Evolutionary conservation across 2,888 invertebrate genomes (phyloP).

Genomic region (Tetanocera ferruginea): DNA sequence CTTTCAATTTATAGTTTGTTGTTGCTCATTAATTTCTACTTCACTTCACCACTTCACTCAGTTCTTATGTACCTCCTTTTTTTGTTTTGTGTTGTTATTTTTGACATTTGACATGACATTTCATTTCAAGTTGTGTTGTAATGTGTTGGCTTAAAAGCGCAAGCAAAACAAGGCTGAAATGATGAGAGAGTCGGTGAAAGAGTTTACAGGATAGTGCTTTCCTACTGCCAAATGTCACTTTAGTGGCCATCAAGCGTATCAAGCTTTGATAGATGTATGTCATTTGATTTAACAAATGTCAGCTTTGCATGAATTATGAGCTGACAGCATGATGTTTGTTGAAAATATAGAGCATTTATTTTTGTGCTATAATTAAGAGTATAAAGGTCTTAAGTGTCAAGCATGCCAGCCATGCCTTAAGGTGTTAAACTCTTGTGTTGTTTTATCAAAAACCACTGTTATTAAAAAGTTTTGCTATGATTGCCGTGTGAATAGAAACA

Average conservation of each 20-base stretch:
- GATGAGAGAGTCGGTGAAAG: not conserved
- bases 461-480: too few species aligned
- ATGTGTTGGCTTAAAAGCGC: not conserved
- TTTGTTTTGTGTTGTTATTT: not conserved
- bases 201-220: not conserved
- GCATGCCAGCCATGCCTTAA: too few species aligned
- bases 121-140: slow-evolving; percentile 11
- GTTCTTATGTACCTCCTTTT: too few species aligned
- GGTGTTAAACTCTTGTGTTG: too few species aligned
- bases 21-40: slow-evolving; percentile 17
- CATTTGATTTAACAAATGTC: slow-evolving; percentile 5
- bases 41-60: not conserved
- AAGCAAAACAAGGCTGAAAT: not conserved
- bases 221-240: not conserved
- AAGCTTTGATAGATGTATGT: not conserved
- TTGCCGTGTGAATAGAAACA: too few species aligned
- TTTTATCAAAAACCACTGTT: too few species aligned
- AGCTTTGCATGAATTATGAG: slow-evolving; percentile 6
- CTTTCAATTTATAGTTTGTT: slow-evolving; percentile 43
- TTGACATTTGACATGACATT: slow-evolving; percentile 62
- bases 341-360: not conserved
- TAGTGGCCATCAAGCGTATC: not conserved
- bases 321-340: not conserved
- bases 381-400: too few species aligned
- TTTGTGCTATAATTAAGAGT: too few species aligned